phyloP scores from a whole-genome alignment of 2,797 vertebrate genomes.

The Leptatherina wallacei region DNA sequence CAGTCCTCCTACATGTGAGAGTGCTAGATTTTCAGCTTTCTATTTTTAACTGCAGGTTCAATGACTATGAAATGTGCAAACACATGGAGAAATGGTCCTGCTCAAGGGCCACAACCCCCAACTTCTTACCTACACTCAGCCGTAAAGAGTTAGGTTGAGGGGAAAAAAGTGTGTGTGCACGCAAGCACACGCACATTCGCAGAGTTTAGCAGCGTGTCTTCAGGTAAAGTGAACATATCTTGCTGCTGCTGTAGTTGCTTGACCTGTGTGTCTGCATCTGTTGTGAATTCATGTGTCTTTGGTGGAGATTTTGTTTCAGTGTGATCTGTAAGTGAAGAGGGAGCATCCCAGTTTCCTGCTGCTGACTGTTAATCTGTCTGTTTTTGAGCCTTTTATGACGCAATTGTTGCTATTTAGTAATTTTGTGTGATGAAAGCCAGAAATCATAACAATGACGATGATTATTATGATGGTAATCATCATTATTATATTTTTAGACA shows the following conservation, averaged over 20 bases:
- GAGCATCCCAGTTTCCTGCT: slow-evolving; percentile 28
- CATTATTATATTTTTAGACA: no score
- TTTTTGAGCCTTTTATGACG: slow-evolving; percentile 21
- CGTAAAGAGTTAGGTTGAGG: slow-evolving; percentile 63
- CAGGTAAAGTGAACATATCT: slow-evolving; percentile 60
- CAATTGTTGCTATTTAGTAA: background rate
- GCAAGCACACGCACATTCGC: slow-evolving; percentile 25
- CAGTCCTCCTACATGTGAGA: slow-evolving; percentile 41
- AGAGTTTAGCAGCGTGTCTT: slow-evolving; percentile 49
- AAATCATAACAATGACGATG: background rate
- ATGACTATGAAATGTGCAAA: slow-evolving; percentile 81
- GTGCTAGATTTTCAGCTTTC: slow-evolving; percentile 56
- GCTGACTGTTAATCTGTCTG: slow-evolving; percentile 1
- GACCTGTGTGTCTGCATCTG: slow-evolving; percentile 34
- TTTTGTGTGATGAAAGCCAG: slow-evolving; percentile 24
- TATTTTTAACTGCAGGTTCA: slow-evolving; percentile 82
- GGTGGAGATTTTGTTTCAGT: slow-evolving; percentile 18
- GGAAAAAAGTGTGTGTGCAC: slow-evolving; percentile 24
- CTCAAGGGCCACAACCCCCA: slow-evolving; percentile 60
- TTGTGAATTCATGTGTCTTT: slow-evolving; percentile 34
- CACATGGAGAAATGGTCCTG: slow-evolving; percentile 74
- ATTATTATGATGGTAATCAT: no score
- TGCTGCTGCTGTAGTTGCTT: slow-evolving; percentile 57
- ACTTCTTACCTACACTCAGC: slow-evolving; percentile 61
- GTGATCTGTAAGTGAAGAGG: slow-evolving; percentile 24